Conservation (phyloP, 1,140 invertebrate species). For the Orchestia grillus region DNA sequence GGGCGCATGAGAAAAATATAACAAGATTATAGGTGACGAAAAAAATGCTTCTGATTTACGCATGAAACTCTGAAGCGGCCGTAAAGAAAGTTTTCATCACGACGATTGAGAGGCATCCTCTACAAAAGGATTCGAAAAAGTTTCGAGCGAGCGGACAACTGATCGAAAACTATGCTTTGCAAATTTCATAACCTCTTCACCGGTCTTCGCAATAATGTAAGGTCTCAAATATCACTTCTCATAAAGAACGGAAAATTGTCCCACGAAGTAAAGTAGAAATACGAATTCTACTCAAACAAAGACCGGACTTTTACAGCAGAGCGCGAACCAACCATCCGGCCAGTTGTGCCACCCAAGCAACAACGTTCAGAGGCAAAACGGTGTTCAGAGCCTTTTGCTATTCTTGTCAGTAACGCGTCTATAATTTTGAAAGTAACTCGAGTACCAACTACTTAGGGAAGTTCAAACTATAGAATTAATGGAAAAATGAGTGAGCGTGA, state of each 20-base stretch:
- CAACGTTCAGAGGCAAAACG: too few relatives aligned
- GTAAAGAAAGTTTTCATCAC: background rate
- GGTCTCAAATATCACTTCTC: background rate
- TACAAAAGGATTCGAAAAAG: background rate
- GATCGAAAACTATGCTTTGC: background rate
- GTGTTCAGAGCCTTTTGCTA: too few relatives aligned
- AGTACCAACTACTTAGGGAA: too few relatives aligned
- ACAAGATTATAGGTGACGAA: background rate
- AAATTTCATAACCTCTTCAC: background rate
- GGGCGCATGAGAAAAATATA: background rate
- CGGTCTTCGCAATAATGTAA: background rate
- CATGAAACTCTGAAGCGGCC: background rate
- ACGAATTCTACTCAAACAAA: too few relatives aligned
- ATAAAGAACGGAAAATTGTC: background rate
- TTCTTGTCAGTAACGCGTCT: too few relatives aligned
- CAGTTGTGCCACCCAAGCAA: too few relatives aligned
- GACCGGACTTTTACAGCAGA: too few relatives aligned
- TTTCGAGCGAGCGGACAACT: background rate
- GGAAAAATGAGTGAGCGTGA: too few relatives aligned
- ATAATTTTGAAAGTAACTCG: too few relatives aligned
- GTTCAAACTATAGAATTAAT: too few relatives aligned
- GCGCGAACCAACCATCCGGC: too few relatives aligned
- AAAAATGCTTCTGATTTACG: background rate
- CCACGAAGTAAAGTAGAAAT: background rate
- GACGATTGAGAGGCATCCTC: background rate